Evolutionary conservation across 1,140 invertebrate genomes (phyloP), one percentile per base, ranked within the genome.

Genomic region (Aphaenogaster ashmeadi): DNA sequence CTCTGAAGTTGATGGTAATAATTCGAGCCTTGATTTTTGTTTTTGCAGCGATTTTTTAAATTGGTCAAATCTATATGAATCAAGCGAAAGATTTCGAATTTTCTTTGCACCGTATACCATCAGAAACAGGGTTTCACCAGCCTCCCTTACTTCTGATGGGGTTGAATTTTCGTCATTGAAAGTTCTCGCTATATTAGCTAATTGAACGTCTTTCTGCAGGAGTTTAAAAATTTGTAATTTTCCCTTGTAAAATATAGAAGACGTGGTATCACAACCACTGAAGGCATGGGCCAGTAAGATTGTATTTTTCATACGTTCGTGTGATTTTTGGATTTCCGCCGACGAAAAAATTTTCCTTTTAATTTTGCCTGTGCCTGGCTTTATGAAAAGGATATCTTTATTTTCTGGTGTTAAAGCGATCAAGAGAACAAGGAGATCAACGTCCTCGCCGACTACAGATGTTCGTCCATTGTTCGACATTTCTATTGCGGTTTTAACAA

Each of bases 161-260:
- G 56, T 58, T 58, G 56, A 58, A 58, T 58, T 58, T 58, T 58
- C 7, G 56, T 58, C 56, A 58, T 27, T 58, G 8, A 58, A 58
- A 58, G 56, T 58, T 58, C 15, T 58, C 56, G 15, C 54, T 11
- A 58, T 15, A 58, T 58, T 58, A 58, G 56, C 56, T 15, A 58
- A 58, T 56, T 13, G 54, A 56, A 56, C 13, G 13, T 56, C 54
- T 56, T 56, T 56, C 13, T 56, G 54, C 54, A 56, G 54, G n/a
- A 56, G 54, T 56, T 56, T 56, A n/a, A 56, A 56, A 56, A 56
- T 56, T 56, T 56, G 54, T 56, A 56, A 56, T 21, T 56, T 56
- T 56, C 18, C 18, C 18, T 56, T 56, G 2, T 56, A 18, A 56
- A 56, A 21, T 56, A 56, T 56, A 56, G 11, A 15, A 21, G 54